Percentiles rank a stretch among this genome's conserved stretches.
Evolutionary conservation across 2,113 vertebrate species (phyloP).

Genomic region (Daboia siamensis): DNA sequence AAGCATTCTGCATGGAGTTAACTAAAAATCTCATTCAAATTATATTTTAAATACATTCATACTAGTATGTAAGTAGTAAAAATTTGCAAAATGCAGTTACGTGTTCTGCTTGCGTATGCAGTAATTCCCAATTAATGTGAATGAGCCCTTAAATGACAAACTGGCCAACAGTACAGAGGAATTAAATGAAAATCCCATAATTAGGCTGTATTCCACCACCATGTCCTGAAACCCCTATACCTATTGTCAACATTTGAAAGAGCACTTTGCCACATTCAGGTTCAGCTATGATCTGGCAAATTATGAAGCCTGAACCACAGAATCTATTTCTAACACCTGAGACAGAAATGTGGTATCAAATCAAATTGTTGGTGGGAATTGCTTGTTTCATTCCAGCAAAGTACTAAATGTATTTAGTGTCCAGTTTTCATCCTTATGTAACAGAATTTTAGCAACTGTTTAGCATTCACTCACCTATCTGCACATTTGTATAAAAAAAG

Average conservation of each 20-base stretch:
- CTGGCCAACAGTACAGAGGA: slow-evolving; percentile 13
- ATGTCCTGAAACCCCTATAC: not conserved
- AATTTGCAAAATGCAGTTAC: slow-evolving; percentile 22
- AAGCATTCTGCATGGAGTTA: slow-evolving; percentile 48
- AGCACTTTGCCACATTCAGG: not conserved
- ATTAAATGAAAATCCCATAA: not conserved
- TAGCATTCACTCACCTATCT: not conserved
- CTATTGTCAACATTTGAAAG: not conserved
- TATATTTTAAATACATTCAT: slow-evolving; percentile 26
- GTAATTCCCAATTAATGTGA: slow-evolving; percentile 18
- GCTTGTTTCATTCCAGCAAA: not conserved
- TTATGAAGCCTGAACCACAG: not conserved
- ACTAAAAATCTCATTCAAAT: slow-evolving; percentile 51
- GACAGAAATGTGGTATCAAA: not conserved
- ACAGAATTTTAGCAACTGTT: not conserved
- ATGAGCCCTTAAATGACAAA: slow-evolving; percentile 1
- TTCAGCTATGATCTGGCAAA: not conserved
- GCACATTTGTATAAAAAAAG: not conserved
- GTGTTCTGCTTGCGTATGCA: slow-evolving; percentile 20
- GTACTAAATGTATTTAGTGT: not conserved
- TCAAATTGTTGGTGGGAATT: not conserved
- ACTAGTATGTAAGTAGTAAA: slow-evolving; percentile 1
- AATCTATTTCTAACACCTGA: not conserved
- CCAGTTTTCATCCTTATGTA: not conserved
- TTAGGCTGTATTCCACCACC: not conserved